Percentiles rank a stretch among this genome's conserved stretches.
Evolutionary conservation across 2,113 vertebrate genomes (phyloP).

Genomic region (Microcebus ravelobensis): DNA sequence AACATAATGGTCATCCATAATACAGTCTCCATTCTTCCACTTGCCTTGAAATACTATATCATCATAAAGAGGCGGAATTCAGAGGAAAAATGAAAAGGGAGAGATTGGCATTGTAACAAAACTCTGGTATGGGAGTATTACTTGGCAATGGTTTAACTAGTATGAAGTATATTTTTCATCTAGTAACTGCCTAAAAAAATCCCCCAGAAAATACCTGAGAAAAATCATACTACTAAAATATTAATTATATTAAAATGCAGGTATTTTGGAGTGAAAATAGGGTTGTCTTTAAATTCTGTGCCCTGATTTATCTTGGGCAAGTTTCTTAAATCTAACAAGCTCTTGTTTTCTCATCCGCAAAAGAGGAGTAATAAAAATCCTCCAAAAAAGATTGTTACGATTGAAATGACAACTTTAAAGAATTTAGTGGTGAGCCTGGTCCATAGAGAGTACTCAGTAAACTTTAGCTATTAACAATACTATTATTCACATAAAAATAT

Average conservation of each 20-base stretch:
- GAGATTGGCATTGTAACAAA: background rate
- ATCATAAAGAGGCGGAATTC: background rate
- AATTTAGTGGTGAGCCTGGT: background rate
- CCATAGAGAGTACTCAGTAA: background rate
- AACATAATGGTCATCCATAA: background rate
- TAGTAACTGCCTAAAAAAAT: background rate
- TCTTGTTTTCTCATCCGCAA: constrained; percentile 4
- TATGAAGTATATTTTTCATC: background rate
- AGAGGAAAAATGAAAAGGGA: background rate
- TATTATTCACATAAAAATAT: background rate
- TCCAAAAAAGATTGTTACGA: background rate
- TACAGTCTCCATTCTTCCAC: background rate
- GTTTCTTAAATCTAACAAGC: background rate
- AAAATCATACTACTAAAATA: background rate
- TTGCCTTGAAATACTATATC: background rate
- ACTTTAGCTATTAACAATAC: background rate
- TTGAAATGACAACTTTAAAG: background rate
- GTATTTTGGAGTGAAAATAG: background rate
- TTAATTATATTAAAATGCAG: background rate
- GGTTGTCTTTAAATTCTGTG: background rate
- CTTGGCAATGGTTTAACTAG: background rate
- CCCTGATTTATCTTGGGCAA: background rate
- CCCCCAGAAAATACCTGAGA: background rate
- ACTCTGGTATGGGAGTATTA: background rate
- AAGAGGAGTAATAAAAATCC: background rate